Evolutionary conservation across 23 tunicate species (phyloP), one percentile per base, ranked within the genome.

Genomic region (Ascidia mentula): DNA sequence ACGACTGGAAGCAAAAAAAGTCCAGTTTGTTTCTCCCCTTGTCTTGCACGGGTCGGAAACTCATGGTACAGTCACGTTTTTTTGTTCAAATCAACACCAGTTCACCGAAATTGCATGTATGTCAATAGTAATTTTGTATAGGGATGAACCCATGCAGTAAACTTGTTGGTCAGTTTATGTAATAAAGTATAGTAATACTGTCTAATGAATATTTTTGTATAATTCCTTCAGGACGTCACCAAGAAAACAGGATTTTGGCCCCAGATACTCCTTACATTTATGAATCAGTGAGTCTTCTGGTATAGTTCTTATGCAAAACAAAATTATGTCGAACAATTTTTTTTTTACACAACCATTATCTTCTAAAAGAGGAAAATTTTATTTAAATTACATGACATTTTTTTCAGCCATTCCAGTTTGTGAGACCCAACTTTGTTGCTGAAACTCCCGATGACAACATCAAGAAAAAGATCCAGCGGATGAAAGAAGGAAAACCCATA

Each of bases 401-500:
- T 59, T 77, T 79, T 46, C 77, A 88, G 93, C 69, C 86, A 45
- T 69, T 38, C 72, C 73, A 82, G 18, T 82, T 39, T 40, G 74
- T 77, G 26, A 72, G 65, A 32, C 96, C 96, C 31, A 74, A 75
- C 40, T 69, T 85, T 28, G 85, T 90, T 3, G 38, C 88, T 7
- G 96, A 90, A 38, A 90, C 96, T 13, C 96, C 96, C 30, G 75
- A 84, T 28, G 96, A 90, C 8, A 79, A 80, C 32, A 85, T 90
- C 37, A 60, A 69, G 82, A 61, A 82, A n/a, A 90, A 84, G 72
- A 46, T 90, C 34, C 82, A 90, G 59, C 82, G 96, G 35, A 79
- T 84, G 83, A 85, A 85, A 42, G 96, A 85, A 73, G 96, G 96
- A 37, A 90, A 85, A 76, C 96, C 85, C 0, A 84, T 90, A 37